Conservation (phyloP, 2,888 invertebrate genomes). For the Ellobium chinense region DNA sequence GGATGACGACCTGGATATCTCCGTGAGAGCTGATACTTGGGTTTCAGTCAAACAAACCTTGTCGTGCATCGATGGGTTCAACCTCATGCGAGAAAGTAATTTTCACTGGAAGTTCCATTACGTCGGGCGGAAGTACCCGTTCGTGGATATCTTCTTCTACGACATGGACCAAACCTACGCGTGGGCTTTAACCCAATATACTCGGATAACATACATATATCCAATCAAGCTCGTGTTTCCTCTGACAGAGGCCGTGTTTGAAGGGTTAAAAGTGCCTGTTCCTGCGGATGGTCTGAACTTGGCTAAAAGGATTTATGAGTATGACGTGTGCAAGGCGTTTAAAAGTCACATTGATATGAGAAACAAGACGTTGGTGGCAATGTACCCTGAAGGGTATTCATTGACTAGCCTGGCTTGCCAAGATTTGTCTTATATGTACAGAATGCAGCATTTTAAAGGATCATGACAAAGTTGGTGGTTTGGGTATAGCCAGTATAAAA, state of each 20-base stretch:
- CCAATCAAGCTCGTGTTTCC: conserved; percentile 25
- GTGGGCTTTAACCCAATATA: conserved; percentile 26
- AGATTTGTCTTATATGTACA: conserved; percentile 16
- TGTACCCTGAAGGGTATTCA: neutral
- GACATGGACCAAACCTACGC: conserved; percentile 15
- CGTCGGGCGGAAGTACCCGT: neutral
- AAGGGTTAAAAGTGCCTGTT: conserved; percentile 22
- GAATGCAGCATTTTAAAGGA: neutral
- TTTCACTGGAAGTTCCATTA: conserved; percentile 39
- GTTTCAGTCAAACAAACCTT: neutral
- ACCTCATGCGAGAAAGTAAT: neutral
- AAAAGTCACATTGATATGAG: conserved; percentile 92
- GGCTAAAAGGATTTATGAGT: conserved; percentile 25
- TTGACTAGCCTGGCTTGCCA: neutral
- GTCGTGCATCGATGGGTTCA: conserved; percentile 16
- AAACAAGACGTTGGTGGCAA: conserved; percentile 81
- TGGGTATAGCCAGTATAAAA: too few species aligned
- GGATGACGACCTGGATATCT: conserved; percentile 40
- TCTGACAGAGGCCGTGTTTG: conserved; percentile 1
- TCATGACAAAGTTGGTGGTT: too few species aligned
- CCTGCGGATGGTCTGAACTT: conserved; percentile 1
- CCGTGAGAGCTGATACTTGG: conserved; percentile 14
- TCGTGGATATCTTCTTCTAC: conserved; percentile 36
- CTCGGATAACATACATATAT: conserved; percentile 15
- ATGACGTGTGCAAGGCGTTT: neutral